Percentiles rank a stretch among this genome's conserved stretches.
These are phyloP conservation scores for Diarsia rubi DNA, from an alignment of 2,888 invertebrate species.

Conservation along the genomic window DNA sequence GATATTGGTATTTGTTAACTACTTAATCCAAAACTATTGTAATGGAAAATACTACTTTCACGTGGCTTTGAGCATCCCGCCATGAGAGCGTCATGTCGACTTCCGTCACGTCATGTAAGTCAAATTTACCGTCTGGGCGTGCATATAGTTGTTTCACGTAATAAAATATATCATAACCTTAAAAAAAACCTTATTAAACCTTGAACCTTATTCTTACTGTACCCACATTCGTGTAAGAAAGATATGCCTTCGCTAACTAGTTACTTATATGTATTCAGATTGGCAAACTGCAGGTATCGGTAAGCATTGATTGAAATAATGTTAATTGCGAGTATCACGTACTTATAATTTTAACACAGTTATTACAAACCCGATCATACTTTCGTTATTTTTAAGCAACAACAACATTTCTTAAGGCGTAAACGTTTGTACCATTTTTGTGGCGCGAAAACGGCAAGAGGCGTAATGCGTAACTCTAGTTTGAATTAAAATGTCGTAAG, in stretches of 20 bases:
- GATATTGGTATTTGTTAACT: slow-evolving; percentile 10
- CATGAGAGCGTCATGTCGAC: too few relatives aligned
- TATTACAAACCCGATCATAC: slow-evolving; percentile 28
- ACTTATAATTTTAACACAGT: slow-evolving; percentile 22
- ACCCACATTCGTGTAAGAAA: not conserved
- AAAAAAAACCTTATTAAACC: too few relatives aligned
- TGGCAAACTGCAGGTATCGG: not conserved
- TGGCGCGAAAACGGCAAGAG: slow-evolving; percentile 37
- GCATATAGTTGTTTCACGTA: too few relatives aligned
- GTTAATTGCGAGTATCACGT: slow-evolving; percentile 19
- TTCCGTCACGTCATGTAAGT: too few relatives aligned
- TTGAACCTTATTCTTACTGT: not conserved
- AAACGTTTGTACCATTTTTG: slow-evolving; percentile 37
- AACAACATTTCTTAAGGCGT: slow-evolving; percentile 45
- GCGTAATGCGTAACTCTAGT: slow-evolving; percentile 28
- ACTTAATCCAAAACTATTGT: too few relatives aligned
- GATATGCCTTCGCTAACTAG: not conserved
- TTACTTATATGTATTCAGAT: not conserved
- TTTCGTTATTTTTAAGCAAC: slow-evolving; percentile 58
- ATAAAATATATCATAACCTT: too few relatives aligned
- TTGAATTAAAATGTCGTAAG: slow-evolving; percentile 54
- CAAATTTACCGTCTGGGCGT: too few relatives aligned
- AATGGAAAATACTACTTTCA: too few relatives aligned
- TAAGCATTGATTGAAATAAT: slow-evolving; percentile 10
- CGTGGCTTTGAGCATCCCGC: too few relatives aligned